Evolutionary conservation across 2,113 vertebrate genomes (phyloP).

Genomic region (Elanoides forficatus): DNA sequence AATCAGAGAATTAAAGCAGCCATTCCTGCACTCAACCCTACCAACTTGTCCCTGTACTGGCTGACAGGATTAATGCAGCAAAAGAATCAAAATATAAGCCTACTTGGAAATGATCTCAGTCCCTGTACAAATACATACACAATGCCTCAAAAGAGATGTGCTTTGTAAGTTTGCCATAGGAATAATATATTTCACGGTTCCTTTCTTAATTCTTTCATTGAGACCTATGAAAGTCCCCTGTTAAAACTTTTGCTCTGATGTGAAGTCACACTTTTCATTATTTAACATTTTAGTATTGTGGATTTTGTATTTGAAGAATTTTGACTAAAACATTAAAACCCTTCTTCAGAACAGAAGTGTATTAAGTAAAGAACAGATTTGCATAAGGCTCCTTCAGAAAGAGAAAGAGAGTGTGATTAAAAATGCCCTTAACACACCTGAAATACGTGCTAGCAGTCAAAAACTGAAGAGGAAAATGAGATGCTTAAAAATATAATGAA

Average conservation of each 20-base stretch:
- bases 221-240: neutral
- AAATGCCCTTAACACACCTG: neutral
- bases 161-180: neutral
- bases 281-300: neutral
- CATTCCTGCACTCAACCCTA: neutral
- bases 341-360: neutral
- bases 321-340: neutral
- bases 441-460: neutral
- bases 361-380: slow-evolving; percentile 26
- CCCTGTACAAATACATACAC: neutral
- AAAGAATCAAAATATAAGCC: neutral
- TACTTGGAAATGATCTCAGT: neutral
- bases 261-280: neutral
- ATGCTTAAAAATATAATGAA: slow-evolving; percentile 28
- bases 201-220: neutral
- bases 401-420: neutral
- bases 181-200: neutral
- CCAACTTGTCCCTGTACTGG: neutral
- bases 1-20: neutral
- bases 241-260: slow-evolving; percentile 9
- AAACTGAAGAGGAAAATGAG: neutral
- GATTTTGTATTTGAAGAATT: slow-evolving; percentile 20
- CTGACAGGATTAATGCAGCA: neutral
- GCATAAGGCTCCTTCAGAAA: neutral
- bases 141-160: neutral